Evolutionary conservation across 2,113 vertebrate species (phyloP).

Genomic region (Hylia prasina): DNA sequence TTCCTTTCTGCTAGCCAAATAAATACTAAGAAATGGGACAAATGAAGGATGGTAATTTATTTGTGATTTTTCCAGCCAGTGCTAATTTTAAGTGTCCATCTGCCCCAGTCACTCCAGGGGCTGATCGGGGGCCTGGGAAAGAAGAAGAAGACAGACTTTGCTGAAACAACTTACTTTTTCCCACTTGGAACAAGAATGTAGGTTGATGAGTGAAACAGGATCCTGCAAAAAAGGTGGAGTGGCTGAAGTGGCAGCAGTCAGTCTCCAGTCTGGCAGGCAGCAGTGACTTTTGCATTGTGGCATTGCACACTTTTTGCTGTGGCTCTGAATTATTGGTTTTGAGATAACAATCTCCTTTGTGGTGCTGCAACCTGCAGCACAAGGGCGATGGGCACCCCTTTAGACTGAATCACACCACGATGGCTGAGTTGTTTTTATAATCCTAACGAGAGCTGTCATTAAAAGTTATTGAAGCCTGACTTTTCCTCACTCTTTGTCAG

Average conservation of each 20-base stretch:
- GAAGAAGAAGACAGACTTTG: not conserved
- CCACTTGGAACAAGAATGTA: not conserved
- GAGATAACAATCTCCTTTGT: not conserved
- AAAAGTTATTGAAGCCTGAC: conserved; percentile 83
- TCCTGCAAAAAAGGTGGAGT: not conserved
- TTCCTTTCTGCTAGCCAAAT: not conserved
- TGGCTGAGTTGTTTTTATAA: conserved; percentile 80
- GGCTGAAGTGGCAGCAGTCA: not conserved
- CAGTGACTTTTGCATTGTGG: not conserved
- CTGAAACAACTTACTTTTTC: not conserved
- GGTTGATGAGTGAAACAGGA: not conserved
- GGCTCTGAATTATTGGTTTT: conserved; percentile 18
- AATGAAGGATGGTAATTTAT: not conserved
- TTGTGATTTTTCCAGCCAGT: not conserved
- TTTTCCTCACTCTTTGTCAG: conserved; percentile 75
- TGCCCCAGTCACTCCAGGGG: not conserved
- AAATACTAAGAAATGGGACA: not conserved
- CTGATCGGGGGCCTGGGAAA: not conserved
- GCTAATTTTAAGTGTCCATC: not conserved
- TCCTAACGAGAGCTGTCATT: conserved; percentile 82
- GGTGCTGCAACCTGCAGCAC: not conserved
- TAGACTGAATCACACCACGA: conserved; percentile 70
- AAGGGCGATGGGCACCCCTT: conserved; percentile 36
- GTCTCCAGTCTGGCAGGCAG: not conserved
- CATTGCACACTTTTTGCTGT: not conserved